phyloP scores from a whole-genome alignment of 2,888 invertebrate genomes.

The Leptopterna dolabrata region DNA sequence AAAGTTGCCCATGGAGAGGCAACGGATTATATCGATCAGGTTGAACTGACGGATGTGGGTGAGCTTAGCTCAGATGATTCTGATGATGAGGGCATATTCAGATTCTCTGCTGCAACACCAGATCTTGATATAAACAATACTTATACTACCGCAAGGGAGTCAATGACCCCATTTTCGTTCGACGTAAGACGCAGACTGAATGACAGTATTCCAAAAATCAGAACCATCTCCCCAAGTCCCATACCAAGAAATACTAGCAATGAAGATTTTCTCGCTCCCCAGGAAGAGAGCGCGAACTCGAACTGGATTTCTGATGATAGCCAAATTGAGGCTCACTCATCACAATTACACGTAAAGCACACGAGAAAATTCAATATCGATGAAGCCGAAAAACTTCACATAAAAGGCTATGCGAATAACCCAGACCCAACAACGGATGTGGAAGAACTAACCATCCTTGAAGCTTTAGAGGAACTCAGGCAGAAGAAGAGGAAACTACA shows the following conservation, averaged over 20 bases:
- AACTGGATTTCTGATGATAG: constrained; percentile 57
- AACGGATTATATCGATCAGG: neutral
- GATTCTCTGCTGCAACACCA: constrained; percentile 40
- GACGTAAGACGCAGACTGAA: constrained; percentile 38
- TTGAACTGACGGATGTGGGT: constrained; percentile 67
- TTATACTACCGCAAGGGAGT: constrained; percentile 43
- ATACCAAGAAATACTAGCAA: constrained; percentile 59
- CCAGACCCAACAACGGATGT: constrained; percentile 70
- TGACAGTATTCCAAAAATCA: constrained; percentile 56
- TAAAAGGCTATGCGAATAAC: constrained; percentile 69
- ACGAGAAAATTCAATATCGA: constrained; percentile 68
- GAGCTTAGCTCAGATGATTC: constrained; percentile 67
- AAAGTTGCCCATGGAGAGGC: neutral
- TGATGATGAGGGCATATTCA: constrained; percentile 62
- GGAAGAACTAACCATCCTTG: constrained; percentile 67
- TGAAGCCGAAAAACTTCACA: constrained; percentile 68
- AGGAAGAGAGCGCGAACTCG: constrained; percentile 54
- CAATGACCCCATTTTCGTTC: constrained; percentile 51
- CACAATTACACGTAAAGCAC: constrained; percentile 68
- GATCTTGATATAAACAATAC: constrained; percentile 38
- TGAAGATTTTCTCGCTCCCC: constrained; percentile 59
- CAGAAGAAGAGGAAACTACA: constrained; percentile 23
- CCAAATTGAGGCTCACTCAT: constrained; percentile 65
- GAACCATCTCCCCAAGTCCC: constrained; percentile 58
- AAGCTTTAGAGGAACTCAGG: constrained; percentile 42